phyloP scores from a whole-genome alignment of 2,113 vertebrate species.

The Pteropus alecto region DNA sequence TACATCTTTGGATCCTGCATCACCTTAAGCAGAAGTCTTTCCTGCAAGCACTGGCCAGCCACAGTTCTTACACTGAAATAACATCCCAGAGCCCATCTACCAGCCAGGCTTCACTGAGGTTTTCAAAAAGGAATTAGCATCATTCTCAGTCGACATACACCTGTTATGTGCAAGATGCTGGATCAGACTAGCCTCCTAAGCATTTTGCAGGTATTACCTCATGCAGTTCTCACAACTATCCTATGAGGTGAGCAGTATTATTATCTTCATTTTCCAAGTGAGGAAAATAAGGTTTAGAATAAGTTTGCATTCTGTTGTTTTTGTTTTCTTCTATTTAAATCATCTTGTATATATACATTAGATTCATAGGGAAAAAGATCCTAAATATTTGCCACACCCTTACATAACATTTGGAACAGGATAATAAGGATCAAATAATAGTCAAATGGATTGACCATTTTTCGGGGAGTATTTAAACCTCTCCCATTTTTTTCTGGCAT shows the following conservation, averaged over 20 bases:
- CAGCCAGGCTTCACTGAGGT: background rate
- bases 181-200: background rate
- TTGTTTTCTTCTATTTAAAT: background rate
- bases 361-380: background rate
- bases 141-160: background rate
- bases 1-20: background rate
- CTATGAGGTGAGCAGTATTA: too few relatives aligned
- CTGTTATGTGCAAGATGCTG: background rate
- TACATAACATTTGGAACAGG: background rate
- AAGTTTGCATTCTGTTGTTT: background rate
- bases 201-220: background rate
- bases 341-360: background rate
- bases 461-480: background rate
- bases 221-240: background rate
- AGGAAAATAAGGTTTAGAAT: background rate
- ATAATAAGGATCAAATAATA: background rate
- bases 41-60: background rate
- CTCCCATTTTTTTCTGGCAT: background rate
- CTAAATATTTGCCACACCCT: background rate
- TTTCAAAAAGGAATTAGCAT: background rate
- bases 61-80: background rate
- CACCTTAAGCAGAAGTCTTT: background rate
- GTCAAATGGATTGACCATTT: background rate
- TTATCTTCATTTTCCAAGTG: background rate
- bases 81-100: background rate